Percentiles rank a stretch among this genome's conserved stretches.
phyloP scores from a whole-genome alignment of 1,140 invertebrate species.

The Papilio xuthus region DNA sequence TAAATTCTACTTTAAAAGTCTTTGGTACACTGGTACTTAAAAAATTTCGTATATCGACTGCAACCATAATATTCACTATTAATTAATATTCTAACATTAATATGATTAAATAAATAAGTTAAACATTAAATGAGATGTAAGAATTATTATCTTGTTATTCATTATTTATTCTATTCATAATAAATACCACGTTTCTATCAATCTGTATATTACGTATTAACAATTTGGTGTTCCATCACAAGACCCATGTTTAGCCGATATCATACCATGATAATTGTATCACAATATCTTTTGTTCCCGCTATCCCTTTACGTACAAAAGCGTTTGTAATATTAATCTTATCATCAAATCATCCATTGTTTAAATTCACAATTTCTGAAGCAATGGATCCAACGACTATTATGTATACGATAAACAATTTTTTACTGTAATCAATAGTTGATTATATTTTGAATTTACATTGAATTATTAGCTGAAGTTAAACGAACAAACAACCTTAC shows the following conservation, averaged over 20 bases:
- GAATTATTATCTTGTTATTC: neutral
- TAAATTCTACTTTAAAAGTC: too few species aligned
- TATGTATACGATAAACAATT: neutral
- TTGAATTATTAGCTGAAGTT: too few species aligned
- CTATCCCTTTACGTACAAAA: neutral
- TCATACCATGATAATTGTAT: neutral
- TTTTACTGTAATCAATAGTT: too few species aligned
- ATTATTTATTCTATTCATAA: neutral
- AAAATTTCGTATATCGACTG: too few species aligned
- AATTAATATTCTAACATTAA: too few species aligned
- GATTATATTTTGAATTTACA: too few species aligned
- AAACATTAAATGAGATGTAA: too few species aligned
- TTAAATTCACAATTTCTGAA: neutral
- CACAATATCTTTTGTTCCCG: neutral
- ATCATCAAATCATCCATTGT: neutral
- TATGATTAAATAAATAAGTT: too few species aligned
- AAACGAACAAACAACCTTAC: too few species aligned
- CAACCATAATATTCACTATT: too few species aligned
- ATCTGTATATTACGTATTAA: neutral
- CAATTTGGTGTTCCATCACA: neutral
- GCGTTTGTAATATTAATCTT: slow-evolving; percentile 1
- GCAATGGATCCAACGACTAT: neutral
- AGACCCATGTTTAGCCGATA: neutral
- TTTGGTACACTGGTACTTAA: too few species aligned
- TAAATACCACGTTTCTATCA: neutral